Percentiles rank a stretch among this genome's conserved stretches.
Evolutionary conservation across 2,888 invertebrate species (phyloP).

Genomic region (Ormyrus labotus): DNA sequence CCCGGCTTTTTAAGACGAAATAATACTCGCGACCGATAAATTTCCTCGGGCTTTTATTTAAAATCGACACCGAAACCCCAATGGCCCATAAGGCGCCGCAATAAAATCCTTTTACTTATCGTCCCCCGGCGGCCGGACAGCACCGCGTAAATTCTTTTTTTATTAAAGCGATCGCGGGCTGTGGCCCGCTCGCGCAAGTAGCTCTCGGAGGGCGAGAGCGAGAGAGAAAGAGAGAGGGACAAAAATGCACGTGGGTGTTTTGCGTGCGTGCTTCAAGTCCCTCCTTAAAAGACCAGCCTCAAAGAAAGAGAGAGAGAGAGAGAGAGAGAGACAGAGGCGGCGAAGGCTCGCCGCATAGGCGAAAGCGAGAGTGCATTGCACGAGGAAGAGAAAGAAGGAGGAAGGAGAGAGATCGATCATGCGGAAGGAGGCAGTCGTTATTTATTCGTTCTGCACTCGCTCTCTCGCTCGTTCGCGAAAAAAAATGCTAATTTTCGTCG

Average conservation of each 20-base stretch:
- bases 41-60: not conserved
- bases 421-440: slow-evolving; percentile 15
- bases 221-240: slow-evolving; percentile 10
- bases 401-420: slow-evolving; percentile 27
- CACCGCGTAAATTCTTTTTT: slow-evolving; percentile 22
- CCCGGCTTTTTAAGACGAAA: too few species aligned
- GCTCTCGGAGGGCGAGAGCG: not conserved
- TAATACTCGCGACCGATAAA: not conserved
- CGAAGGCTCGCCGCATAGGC: slow-evolving; percentile 8
- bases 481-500: slow-evolving; percentile 15
- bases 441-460: not conserved
- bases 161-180: slow-evolving; percentile 4
- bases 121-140: not conserved
- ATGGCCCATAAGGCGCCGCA: too few species aligned
- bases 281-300: slow-evolving; percentile 46
- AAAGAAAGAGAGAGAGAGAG: not conserved
- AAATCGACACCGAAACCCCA: too few species aligned
- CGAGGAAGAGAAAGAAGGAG: slow-evolving; percentile 2
- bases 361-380: slow-evolving; percentile 34
- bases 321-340: not conserved
- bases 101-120: too few species aligned
- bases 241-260: slow-evolving; percentile 36
- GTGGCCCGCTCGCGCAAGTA: not conserved
- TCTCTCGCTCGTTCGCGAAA: not conserved
- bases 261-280: slow-evolving; percentile 6